phyloP scores from a whole-genome alignment of 1,140 invertebrate species.

The Nymphalis io region DNA sequence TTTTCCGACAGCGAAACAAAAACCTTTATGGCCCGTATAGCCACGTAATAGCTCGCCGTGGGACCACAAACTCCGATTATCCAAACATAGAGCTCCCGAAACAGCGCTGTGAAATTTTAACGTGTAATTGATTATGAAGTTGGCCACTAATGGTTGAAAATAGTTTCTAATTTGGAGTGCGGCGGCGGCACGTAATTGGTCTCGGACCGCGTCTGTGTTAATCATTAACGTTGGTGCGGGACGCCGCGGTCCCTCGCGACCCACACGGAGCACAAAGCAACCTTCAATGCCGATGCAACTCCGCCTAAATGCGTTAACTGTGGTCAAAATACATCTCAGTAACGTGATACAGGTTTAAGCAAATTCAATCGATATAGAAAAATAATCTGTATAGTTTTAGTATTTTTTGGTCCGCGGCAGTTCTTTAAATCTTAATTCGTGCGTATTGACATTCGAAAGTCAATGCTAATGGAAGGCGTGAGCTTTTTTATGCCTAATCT shows the following conservation, averaged over 20 bases:
- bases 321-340: neutral
- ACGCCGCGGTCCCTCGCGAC: slow-evolving; percentile 50
- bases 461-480: slow-evolving; percentile 72
- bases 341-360: neutral
- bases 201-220: slow-evolving; percentile 70
- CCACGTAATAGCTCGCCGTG: slow-evolving; percentile 72
- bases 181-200: slow-evolving; percentile 71
- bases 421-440: slow-evolving; percentile 71
- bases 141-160: slow-evolving; percentile 78
- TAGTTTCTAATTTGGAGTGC: slow-evolving; percentile 80
- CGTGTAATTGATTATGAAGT: slow-evolving; percentile 80
- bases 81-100: slow-evolving; percentile 73
- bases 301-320: neutral
- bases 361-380: neutral
- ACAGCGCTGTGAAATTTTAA: slow-evolving; percentile 76
- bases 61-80: slow-evolving; percentile 80
- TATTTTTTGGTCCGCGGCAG: slow-evolving; percentile 32
- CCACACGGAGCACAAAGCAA: slow-evolving; percentile 35
- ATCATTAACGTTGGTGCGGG: slow-evolving; percentile 65
- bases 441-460: slow-evolving; percentile 76
- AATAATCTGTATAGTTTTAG: slow-evolving; percentile 29
- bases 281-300: slow-evolving; percentile 56
- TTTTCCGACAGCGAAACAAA: slow-evolving; percentile 68
- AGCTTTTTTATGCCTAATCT: slow-evolving; percentile 74
- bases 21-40: slow-evolving; percentile 67